Conservation (phyloP, 2,797 vertebrate species). For the Crax fasciolata region DNA sequence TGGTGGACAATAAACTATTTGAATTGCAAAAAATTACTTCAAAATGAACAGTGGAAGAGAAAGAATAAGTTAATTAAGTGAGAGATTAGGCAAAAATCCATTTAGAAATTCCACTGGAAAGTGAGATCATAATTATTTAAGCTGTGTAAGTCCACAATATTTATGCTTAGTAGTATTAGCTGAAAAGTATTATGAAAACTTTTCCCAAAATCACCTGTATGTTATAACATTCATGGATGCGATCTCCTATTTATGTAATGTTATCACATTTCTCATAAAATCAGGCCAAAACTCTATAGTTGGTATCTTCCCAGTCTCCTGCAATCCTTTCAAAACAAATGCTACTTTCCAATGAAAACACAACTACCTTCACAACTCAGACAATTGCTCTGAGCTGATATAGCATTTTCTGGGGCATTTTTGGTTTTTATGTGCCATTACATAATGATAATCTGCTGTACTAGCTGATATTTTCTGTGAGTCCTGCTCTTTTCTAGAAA, state of each 20-base stretch:
- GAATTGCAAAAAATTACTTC: neutral
- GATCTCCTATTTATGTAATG: neutral
- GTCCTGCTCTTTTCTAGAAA: slow-evolving; percentile 86
- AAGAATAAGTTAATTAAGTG: neutral
- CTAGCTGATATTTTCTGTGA: slow-evolving; percentile 83
- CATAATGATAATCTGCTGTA: slow-evolving; percentile 80
- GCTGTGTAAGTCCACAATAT: neutral
- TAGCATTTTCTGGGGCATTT: neutral
- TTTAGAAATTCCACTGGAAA: neutral
- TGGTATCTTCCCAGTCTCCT: neutral
- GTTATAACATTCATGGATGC: neutral
- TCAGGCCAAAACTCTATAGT: neutral
- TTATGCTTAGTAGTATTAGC: neutral
- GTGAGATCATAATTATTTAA: neutral
- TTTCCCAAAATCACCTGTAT: neutral
- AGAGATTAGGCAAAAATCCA: neutral
- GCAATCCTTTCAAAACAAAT: neutral
- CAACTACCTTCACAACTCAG: neutral
- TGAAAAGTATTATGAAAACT: neutral
- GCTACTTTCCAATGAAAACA: neutral
- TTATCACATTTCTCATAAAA: neutral
- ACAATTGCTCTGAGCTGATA: neutral
- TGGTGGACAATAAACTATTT: neutral
- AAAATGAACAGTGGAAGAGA: neutral
- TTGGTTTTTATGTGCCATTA: neutral